phyloP scores from a whole-genome alignment of 2,888 invertebrate species.

The Drosophila leonis region DNA sequence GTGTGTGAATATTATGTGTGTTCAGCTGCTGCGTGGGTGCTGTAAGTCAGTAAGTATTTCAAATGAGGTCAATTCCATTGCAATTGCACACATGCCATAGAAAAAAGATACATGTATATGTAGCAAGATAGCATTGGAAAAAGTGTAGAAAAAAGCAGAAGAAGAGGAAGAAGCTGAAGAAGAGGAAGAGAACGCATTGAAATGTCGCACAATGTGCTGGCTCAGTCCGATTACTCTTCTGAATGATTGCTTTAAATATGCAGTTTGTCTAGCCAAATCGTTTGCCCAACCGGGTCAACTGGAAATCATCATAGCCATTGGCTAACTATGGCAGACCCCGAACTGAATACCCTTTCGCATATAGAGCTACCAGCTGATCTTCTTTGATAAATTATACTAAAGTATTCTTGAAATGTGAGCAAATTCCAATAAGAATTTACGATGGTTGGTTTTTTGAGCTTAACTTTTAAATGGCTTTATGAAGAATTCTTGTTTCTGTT shows the following conservation, averaged over 20 bases:
- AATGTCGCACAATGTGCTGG: conserved; percentile 61
- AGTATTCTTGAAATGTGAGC: background rate
- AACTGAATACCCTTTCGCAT: background rate
- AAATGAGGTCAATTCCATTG: conserved; percentile 70
- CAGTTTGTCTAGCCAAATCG: conserved; percentile 25
- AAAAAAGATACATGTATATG: background rate
- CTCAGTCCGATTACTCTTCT: conserved; percentile 58
- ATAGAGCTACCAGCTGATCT: background rate
- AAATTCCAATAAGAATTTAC: background rate
- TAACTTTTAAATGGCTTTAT: too few species aligned
- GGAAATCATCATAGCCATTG: conserved; percentile 16
- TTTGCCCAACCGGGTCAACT: conserved; percentile 23
- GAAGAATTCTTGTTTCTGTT: too few species aligned
- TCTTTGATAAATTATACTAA: background rate
- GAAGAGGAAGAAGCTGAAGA: background rate
- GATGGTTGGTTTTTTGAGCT: too few species aligned
- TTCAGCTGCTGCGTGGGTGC: conserved; percentile 16
- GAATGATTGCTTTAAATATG: conserved; percentile 32
- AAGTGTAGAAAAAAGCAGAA: background rate
- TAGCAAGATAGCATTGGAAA: conserved; percentile 7
- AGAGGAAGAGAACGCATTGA: conserved; percentile 40
- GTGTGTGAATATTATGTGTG: background rate
- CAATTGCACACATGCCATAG: conserved; percentile 26
- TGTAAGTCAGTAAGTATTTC: conserved; percentile 43
- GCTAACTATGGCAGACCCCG: background rate